phyloP scores from a whole-genome alignment of 1,140 invertebrate genomes.

The Monochamus saltuarius region DNA sequence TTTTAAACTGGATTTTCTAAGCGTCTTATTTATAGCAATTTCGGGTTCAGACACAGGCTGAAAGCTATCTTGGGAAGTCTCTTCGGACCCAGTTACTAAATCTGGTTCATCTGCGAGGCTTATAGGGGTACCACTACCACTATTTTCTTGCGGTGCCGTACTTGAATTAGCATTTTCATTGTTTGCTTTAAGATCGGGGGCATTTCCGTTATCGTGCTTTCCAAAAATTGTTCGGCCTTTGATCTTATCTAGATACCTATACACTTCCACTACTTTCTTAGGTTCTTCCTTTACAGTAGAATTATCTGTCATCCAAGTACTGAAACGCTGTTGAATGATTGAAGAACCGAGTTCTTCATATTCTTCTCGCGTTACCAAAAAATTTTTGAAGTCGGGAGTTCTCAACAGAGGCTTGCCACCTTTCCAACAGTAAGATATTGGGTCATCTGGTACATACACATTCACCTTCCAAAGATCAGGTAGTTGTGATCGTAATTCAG shows the following conservation, averaged over 20 bases:
- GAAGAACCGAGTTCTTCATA: slow-evolving; percentile 81
- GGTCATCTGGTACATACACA: slow-evolving; percentile 71
- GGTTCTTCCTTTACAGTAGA: slow-evolving; percentile 19
- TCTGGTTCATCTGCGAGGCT: background rate
- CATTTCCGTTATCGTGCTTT: slow-evolving; percentile 18
- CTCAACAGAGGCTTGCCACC: slow-evolving; percentile 77
- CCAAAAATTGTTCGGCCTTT: slow-evolving; percentile 29
- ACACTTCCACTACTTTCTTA: slow-evolving; percentile 7
- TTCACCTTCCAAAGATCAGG: slow-evolving; percentile 75
- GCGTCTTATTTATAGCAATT: background rate
- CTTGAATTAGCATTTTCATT: background rate
- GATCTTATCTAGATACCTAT: slow-evolving; percentile 22
- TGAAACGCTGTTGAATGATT: slow-evolving; percentile 44
- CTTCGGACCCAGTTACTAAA: background rate
- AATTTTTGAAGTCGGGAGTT: slow-evolving; percentile 70
- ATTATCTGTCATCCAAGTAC: slow-evolving; percentile 36
- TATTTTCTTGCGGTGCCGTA: background rate
- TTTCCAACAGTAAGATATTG: slow-evolving; percentile 83
- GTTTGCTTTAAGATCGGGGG: background rate
- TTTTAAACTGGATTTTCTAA: background rate
- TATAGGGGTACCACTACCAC: background rate
- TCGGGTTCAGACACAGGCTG: background rate
- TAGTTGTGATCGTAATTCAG: slow-evolving; percentile 77
- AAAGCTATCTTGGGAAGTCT: background rate
- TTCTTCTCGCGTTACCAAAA: slow-evolving; percentile 77